Conservation (phyloP, 1,140 invertebrate genomes). For the Theocolax elegans region DNA sequence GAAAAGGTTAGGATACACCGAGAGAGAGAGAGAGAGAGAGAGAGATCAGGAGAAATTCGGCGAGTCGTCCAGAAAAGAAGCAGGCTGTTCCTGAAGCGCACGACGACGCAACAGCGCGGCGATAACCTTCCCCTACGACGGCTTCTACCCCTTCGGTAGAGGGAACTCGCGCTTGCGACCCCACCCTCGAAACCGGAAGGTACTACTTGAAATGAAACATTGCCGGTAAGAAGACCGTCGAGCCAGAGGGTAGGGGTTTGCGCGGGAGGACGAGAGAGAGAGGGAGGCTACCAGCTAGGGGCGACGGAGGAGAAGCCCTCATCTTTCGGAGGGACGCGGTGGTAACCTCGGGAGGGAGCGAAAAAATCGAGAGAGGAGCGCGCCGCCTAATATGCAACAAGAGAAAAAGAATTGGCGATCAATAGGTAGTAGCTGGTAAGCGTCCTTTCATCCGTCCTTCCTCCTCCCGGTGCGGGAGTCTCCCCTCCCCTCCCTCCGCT, state of each 20-base stretch:
- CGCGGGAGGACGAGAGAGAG: slow-evolving; percentile 20
- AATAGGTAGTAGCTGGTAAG: slow-evolving; percentile 69
- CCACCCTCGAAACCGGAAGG: slow-evolving; percentile 55
- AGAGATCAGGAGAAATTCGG: no score
- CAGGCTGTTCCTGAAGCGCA: not conserved
- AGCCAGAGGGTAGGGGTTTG: slow-evolving; percentile 46
- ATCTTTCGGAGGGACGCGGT: slow-evolving; percentile 14
- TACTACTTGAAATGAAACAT: slow-evolving; percentile 62
- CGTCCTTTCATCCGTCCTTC: slow-evolving; percentile 65
- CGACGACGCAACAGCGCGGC: slow-evolving; percentile 1
- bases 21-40: no score
- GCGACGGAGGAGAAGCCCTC: not conserved
- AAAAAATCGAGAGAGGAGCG: slow-evolving; percentile 50
- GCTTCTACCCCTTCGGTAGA: no score
- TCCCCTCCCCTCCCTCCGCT: slow-evolving; percentile 29
- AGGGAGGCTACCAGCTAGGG: slow-evolving; percentile 1
- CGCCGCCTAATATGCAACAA: slow-evolving; percentile 68
- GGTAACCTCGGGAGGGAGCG: slow-evolving; percentile 35
- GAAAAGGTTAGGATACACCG: no score
- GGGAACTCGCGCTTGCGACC: no score
- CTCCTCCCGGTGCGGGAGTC: no score
- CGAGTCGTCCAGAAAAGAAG: not conserved
- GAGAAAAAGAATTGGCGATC: slow-evolving; percentile 69
- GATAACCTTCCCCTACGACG: no score
- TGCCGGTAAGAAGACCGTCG: slow-evolving; percentile 60